Percentiles rank a stretch among this genome's conserved stretches.
phyloP scores from a whole-genome alignment of 2,113 vertebrate species.

The Marcusenius ussheri region DNA sequence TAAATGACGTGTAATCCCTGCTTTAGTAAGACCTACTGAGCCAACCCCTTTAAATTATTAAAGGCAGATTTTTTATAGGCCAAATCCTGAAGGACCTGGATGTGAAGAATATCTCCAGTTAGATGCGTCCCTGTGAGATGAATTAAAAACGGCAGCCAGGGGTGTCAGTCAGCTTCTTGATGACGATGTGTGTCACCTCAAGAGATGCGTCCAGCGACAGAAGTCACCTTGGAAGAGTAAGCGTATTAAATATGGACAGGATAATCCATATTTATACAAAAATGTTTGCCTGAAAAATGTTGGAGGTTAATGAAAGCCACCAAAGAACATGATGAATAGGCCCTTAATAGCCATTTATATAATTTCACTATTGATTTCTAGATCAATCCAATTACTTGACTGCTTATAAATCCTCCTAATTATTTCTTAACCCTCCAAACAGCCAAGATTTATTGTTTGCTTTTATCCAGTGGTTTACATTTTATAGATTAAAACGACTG shows the following conservation, averaged over 20 bases:
- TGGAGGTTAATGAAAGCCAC: slow-evolving; percentile 45
- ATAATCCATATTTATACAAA: slow-evolving; percentile 23
- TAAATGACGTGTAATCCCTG: neutral
- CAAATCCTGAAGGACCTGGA: slow-evolving; percentile 44
- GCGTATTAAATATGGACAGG: slow-evolving; percentile 37
- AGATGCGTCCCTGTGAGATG: slow-evolving; percentile 37
- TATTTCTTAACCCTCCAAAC: slow-evolving; percentile 46
- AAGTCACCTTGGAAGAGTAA: slow-evolving; percentile 53
- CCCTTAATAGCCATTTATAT: slow-evolving; percentile 43
- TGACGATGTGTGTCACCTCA: slow-evolving; percentile 31
- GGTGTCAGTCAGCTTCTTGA: slow-evolving; percentile 36
- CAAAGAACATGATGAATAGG: slow-evolving; percentile 36
- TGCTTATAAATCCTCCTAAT: slow-evolving; percentile 44
- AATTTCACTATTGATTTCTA: slow-evolving; percentile 33
- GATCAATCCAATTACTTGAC: slow-evolving; percentile 44
- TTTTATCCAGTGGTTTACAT: slow-evolving; percentile 14
- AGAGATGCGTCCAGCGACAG: slow-evolving; percentile 36
- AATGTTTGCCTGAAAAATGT: slow-evolving; percentile 29
- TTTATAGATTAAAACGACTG: slow-evolving; percentile 21
- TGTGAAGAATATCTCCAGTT: slow-evolving; percentile 42
- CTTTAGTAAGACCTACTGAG: neutral
- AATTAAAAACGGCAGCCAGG: slow-evolving; percentile 41
- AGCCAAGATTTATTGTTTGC: slow-evolving; percentile 31
- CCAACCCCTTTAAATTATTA: neutral
- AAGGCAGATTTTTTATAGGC: slow-evolving; percentile 26